phyloP scores from a whole-genome alignment of 2,113 vertebrate species.

The Collichthys lucidus region DNA sequence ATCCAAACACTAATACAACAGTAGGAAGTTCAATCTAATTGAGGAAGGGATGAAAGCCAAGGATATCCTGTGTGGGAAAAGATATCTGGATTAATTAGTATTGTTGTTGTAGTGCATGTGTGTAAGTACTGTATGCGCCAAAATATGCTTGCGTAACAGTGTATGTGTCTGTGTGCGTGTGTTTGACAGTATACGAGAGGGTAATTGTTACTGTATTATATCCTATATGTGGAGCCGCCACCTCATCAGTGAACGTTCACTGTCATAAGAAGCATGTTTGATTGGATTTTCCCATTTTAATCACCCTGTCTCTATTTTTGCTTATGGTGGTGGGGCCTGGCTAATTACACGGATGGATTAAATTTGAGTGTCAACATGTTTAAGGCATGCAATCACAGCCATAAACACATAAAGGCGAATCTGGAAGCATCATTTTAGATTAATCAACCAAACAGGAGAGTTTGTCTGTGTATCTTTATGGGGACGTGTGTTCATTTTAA shows the following conservation, averaged over 20 bases:
- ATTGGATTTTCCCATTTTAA: slow-evolving; percentile 80
- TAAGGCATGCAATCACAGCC: slow-evolving; percentile 53
- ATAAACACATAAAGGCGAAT: slow-evolving; percentile 18
- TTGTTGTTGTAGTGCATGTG: slow-evolving; percentile 49
- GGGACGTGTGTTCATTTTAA: background rate
- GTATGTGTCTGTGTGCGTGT: slow-evolving; percentile 24
- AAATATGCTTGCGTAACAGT: background rate
- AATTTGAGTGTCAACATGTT: slow-evolving; percentile 72
- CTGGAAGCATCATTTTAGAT: slow-evolving; percentile 24
- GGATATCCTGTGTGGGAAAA: slow-evolving; percentile 73
- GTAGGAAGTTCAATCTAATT: slow-evolving; percentile 75
- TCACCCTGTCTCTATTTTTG: slow-evolving; percentile 73
- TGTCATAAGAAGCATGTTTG: slow-evolving; percentile 75
- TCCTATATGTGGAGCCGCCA: slow-evolving; percentile 42
- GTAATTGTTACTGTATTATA: slow-evolving; percentile 63
- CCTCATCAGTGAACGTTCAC: slow-evolving; percentile 58
- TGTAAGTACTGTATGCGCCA: background rate
- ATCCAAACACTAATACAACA: slow-evolving; percentile 77
- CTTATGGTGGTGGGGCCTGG: slow-evolving; percentile 31
- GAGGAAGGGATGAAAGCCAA: slow-evolving; percentile 75
- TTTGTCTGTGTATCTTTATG: background rate
- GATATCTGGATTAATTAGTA: slow-evolving; percentile 79
- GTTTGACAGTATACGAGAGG: slow-evolving; percentile 21
- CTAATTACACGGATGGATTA: slow-evolving; percentile 75
- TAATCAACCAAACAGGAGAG: background rate